Evolutionary conservation across 2,113 vertebrate species (phyloP), one percentile per base, ranked within the genome.

Genomic region (Mola mola): DNA sequence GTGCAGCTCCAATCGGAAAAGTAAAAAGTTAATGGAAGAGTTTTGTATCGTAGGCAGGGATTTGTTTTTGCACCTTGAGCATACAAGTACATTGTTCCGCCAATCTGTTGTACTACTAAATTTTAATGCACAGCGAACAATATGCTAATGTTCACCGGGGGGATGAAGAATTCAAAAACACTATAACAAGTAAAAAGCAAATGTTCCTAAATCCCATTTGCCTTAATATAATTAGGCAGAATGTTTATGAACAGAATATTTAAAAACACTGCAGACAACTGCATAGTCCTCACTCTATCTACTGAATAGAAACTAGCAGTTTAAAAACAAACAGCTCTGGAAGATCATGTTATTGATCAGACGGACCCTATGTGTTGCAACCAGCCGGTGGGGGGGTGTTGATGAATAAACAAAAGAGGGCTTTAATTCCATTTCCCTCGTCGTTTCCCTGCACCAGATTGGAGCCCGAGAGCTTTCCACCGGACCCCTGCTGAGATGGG

Each of bases 401-500:
- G 52, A 64, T 68, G 31, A 62, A 22, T 67, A 89, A 87, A 85
- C 70, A 89, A 89, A 83, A 81, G 65, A 59, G 7, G 10, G 47
- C 26, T 65, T 76, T 89, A 77, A 87, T 82, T 85, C 55, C 16
- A 59, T 78, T 82, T 86, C 75, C 82, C 82, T 78, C 80, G 66
- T 86, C 76, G 74, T 85, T 79, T 42, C 41, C 37, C 44, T 43
- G 63, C 77, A 75, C 24, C 77, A 87, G 85, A 82, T 74, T 67
- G 58, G 52, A 75, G 78, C 73, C 85, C 16, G 62, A 20, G 25
- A 73, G 61, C 43, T 78, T 83, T 75, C 15, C 42, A 40, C 37
- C 21, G 10, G 68, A 56, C 87, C 83, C 90, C 89, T 69, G 88
- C 85, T 84, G 89, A 75, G 86, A 60, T 31, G 61, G 58, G 71